Percentiles rank a stretch among this genome's conserved stretches.
These are phyloP conservation scores for Hymenopus coronatus DNA, from an alignment of 2,888 invertebrate genomes.

Conservation along the genomic window DNA sequence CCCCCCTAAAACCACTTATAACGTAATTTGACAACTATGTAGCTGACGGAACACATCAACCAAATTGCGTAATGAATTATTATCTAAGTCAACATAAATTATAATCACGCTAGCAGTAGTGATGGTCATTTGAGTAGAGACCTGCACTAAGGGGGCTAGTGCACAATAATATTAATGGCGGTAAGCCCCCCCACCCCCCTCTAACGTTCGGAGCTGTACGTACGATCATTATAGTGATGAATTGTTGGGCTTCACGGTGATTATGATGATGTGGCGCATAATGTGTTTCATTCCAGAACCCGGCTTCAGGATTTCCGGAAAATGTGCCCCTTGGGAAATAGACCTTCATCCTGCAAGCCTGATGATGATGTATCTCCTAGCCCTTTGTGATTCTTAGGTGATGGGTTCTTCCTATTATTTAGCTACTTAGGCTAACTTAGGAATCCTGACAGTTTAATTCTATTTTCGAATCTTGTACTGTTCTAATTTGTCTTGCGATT, in stretches of 20 bases:
- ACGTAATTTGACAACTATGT: slow-evolving; percentile 18
- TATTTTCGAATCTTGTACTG: too few relatives aligned
- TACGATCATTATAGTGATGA: slow-evolving; percentile 18
- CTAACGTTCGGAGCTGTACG: slow-evolving; percentile 2
- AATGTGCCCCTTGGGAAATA: background rate
- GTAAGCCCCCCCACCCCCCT: background rate
- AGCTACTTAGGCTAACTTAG: background rate
- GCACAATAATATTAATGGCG: slow-evolving; percentile 17
- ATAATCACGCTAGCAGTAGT: background rate
- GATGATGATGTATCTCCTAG: background rate
- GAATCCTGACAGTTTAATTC: too few relatives aligned
- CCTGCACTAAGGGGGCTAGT: background rate
- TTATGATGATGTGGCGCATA: slow-evolving; percentile 6
- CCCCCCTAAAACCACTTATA: slow-evolving; percentile 15
- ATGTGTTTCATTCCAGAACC: background rate
- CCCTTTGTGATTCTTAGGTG: background rate
- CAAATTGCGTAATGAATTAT: slow-evolving; percentile 22
- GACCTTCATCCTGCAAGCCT: background rate
- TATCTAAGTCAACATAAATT: slow-evolving; percentile 20
- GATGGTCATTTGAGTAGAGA: background rate
- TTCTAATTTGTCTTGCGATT: too few relatives aligned
- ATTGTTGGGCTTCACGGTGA: slow-evolving; percentile 10
- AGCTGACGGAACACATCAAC: slow-evolving; percentile 19
- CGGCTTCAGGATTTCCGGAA: background rate
- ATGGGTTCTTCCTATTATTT: background rate